Evolutionary conservation across 2,113 vertebrate species (phyloP).

Genomic region (Pyxicephalus adspersus): DNA sequence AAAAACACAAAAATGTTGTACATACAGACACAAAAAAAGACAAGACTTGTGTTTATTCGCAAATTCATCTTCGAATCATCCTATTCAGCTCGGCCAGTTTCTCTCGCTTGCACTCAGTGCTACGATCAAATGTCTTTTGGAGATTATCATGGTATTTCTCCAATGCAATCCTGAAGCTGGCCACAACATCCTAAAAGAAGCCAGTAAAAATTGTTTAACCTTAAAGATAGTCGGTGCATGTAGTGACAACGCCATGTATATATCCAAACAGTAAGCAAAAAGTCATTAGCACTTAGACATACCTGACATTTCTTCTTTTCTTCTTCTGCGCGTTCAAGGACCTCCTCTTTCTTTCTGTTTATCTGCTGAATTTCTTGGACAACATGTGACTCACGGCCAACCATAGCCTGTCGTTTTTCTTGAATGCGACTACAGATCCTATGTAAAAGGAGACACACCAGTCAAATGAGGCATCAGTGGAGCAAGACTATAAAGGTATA

Average conservation of each 20-base stretch:
- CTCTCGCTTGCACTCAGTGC: constrained; percentile 17
- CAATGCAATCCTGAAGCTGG: constrained; percentile 15
- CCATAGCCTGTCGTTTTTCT: constrained; percentile 48
- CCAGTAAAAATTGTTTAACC: no score
- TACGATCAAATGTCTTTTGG: constrained; percentile 27
- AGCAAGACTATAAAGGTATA: no score
- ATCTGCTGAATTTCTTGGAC: constrained; percentile 45
- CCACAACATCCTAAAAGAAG: constrained; percentile 26
- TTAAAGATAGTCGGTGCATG: no score
- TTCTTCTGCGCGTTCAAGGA: not conserved
- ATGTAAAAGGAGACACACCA: not conserved
- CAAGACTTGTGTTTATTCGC: no score
- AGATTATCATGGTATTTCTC: constrained; percentile 48
- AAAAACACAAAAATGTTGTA: no score
- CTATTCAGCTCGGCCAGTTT: constrained; percentile 23
- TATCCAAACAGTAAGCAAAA: no score
- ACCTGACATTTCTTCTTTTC: constrained; percentile 30
- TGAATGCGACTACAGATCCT: constrained; percentile 48
- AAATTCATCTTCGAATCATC: constrained; percentile 1
- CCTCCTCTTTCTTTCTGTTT: constrained; percentile 4
- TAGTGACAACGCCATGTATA: no score
- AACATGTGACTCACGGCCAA: constrained; percentile 10
- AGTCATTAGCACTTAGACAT: not conserved
- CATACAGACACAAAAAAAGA: no score
- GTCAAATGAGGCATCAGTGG: no score